Evolutionary conservation across 2,113 vertebrate genomes (phyloP).

Genomic region (Lasiurus borealis): DNA sequence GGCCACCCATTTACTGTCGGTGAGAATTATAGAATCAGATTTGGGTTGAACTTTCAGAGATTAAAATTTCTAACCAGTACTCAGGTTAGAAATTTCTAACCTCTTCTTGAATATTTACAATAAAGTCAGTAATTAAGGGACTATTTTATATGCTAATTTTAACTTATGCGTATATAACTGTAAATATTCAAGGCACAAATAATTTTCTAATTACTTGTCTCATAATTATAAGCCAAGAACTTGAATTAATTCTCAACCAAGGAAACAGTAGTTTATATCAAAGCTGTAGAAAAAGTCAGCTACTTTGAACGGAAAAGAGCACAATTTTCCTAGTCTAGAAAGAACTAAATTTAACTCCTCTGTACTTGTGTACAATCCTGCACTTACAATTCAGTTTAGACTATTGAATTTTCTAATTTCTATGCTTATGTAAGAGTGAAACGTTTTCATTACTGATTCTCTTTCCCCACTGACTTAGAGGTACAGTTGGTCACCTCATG

Average conservation of each 20-base stretch:
- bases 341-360: slow-evolving; percentile 16
- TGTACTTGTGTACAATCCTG: not conserved
- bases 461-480: not conserved
- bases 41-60: not conserved
- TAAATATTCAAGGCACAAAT: not conserved
- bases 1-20: not conserved
- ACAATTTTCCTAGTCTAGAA: not conserved
- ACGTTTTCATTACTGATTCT: not conserved
- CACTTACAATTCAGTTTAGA: not conserved
- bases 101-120: slow-evolving; percentile 34
- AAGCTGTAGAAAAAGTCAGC: not conserved
- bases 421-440: not conserved
- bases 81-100: not conserved
- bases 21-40: slow-evolving; percentile 10
- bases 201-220: not conserved
- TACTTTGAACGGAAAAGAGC: not conserved
- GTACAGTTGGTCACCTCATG: not conserved
- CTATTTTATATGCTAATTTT: not conserved
- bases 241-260: slow-evolving; percentile 4
- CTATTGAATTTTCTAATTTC: not conserved
- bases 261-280: not conserved
- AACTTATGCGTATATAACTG: not conserved
- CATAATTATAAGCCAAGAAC: not conserved
- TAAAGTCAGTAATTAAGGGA: not conserved
- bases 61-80: not conserved